A percentile compares a stretch with the other conserved stretches of the same genome.
Conservation (phyloP, 2,888 invertebrate species). For the Ligdia adustata region DNA sequence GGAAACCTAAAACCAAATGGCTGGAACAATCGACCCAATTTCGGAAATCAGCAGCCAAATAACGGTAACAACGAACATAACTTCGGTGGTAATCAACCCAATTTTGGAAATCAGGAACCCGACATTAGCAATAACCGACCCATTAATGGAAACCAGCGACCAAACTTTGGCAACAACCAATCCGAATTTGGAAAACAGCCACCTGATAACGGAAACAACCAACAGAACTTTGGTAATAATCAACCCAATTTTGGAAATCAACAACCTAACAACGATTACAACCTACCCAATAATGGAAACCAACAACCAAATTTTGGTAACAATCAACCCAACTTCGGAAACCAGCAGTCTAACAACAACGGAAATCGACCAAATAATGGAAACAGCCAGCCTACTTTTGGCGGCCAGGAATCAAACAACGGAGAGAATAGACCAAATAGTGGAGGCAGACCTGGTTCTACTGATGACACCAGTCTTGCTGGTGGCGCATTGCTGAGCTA, state of each 20-base stretch:
- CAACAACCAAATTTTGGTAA: constrained; percentile 3
- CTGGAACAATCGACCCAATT: constrained; percentile 14
- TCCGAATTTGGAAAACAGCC: constrained; percentile 13
- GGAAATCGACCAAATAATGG: background rate
- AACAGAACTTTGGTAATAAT: constrained; percentile 18
- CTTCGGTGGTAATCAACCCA: constrained; percentile 12
- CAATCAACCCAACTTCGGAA: constrained; percentile 9
- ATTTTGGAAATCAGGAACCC: constrained; percentile 14
- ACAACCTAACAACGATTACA: constrained; percentile 2
- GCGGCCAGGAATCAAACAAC: constrained; percentile 8
- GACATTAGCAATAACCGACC: constrained; percentile 13
- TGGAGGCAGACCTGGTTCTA: constrained; percentile 5
- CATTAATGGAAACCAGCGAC: constrained; percentile 11
- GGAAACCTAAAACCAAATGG: constrained; percentile 13
- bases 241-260: constrained; percentile 2
- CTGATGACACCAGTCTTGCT: constrained; percentile 7
- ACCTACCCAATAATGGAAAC: constrained; percentile 21
- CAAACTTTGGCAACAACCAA: constrained; percentile 16
- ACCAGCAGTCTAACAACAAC: background rate
- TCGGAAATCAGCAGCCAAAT: constrained; percentile 15
- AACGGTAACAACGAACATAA: constrained; percentile 21
- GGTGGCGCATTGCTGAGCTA: constrained; percentile 1
- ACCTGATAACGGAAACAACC: constrained; percentile 23
- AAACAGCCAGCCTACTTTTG: constrained; percentile 4
- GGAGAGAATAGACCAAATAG: constrained; percentile 8